Conservation (phyloP, 1,140 invertebrate genomes). For the Bombus turneri region DNA sequence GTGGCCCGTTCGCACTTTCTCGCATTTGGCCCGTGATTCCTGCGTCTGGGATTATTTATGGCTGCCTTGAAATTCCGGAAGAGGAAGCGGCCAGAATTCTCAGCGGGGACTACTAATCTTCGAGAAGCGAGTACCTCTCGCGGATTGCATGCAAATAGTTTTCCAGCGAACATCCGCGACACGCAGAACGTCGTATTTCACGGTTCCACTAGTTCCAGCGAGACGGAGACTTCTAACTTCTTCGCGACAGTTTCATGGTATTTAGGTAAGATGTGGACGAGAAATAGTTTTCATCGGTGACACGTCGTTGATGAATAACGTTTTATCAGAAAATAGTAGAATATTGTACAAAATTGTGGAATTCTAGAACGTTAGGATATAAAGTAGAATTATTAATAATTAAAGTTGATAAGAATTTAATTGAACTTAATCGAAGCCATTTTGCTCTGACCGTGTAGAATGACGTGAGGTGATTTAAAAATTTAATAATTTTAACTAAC, state of each 20-base stretch:
- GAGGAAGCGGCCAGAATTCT: slow-evolving; percentile 6
- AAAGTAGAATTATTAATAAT: background rate
- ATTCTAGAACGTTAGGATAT: background rate
- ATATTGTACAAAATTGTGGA: too few relatives aligned
- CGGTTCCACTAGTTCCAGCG: background rate
- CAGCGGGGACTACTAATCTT: background rate
- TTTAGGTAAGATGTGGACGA: too few relatives aligned
- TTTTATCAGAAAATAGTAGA: too few relatives aligned
- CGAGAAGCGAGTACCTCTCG: background rate
- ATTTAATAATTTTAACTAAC: too few relatives aligned
- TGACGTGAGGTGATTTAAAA: too few relatives aligned
- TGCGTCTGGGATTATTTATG: slow-evolving; percentile 11
- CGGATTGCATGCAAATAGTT: slow-evolving; percentile 14
- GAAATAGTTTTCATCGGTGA: too few relatives aligned
- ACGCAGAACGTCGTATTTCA: background rate
- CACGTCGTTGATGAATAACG: too few relatives aligned
- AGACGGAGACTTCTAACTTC: background rate
- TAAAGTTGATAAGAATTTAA: too few relatives aligned
- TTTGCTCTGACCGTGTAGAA: too few relatives aligned
- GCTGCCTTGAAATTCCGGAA: slow-evolving; percentile 18
- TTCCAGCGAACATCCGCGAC: background rate
- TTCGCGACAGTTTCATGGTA: background rate
- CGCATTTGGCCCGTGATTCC: background rate
- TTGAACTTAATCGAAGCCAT: too few relatives aligned
- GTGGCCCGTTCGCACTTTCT: slow-evolving; percentile 3